Conservation (phyloP, 2,797 vertebrate genomes). For the Tapera naevia region DNA sequence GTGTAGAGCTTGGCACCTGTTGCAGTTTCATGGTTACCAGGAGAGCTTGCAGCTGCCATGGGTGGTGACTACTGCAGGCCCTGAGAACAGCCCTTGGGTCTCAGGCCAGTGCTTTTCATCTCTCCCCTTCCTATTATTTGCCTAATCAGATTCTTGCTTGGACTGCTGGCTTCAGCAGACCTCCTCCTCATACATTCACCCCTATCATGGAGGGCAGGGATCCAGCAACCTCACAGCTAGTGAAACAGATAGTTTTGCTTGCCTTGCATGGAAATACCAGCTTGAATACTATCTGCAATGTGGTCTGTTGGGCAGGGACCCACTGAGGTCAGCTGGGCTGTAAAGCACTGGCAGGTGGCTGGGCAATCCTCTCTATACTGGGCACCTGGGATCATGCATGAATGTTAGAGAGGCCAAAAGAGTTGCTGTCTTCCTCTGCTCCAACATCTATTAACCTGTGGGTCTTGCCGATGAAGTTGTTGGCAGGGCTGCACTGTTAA, state of each 20-base stretch:
- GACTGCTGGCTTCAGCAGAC: not conserved
- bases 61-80: not conserved
- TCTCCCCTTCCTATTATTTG: not conserved
- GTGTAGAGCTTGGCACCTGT: not conserved
- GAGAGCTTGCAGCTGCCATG: not conserved
- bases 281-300: fast-evolving
- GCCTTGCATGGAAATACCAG: not conserved
- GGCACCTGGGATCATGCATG: fast-evolving
- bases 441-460: not conserved
- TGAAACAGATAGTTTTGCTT: not conserved
- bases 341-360: not conserved
- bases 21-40: not conserved
- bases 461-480: fast-evolving
- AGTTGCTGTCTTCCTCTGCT: not conserved
- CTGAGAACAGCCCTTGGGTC: not conserved
- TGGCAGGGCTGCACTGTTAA: not conserved
- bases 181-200: fast-evolving
- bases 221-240: not conserved
- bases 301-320: not conserved
- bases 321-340: not conserved
- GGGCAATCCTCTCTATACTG: not conserved
- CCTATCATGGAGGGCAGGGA: not conserved
- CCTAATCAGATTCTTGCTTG: not conserved
- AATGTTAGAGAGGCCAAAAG: not conserved
- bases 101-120: not conserved